A percentile compares a stretch with the other conserved stretches of the same genome.
Evolutionary conservation across 2,797 vertebrate species (phyloP).

Genomic region (Takifugu ocellatus): DNA sequence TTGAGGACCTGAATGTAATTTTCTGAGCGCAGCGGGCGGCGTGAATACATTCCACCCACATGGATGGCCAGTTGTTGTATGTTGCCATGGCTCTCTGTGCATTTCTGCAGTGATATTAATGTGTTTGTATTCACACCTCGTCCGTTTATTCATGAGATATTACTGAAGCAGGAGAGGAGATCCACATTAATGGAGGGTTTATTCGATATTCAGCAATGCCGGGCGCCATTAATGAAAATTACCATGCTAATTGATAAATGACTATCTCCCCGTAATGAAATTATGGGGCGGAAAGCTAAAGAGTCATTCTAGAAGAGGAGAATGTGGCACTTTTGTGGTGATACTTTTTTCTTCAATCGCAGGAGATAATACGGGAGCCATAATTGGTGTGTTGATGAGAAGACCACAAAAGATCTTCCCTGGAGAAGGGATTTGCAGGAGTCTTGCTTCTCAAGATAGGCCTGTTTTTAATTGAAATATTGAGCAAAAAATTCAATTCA

Average conservation of each 20-base stretch:
- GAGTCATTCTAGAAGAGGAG: constrained; percentile 62
- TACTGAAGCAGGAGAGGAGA: constrained; percentile 51
- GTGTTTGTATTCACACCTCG: constrained; percentile 54
- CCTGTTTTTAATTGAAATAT: constrained; percentile 77
- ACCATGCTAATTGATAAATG: constrained; percentile 71
- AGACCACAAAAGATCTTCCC: constrained; percentile 67
- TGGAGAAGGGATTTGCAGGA: constrained; percentile 60
- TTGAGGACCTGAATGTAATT: no score
- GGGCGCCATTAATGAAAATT: constrained; percentile 65
- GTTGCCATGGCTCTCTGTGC: constrained; percentile 4
- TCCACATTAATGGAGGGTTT: constrained; percentile 58
- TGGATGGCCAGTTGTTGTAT: constrained; percentile 10
- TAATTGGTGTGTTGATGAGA: constrained; percentile 78
- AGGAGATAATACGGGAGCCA: constrained; percentile 66
- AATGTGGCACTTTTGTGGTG: constrained; percentile 66
- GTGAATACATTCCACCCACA: constrained; percentile 6
- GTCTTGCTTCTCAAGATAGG: constrained; percentile 69
- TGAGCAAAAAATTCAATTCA: constrained; percentile 33
- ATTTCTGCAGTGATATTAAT: constrained; percentile 25
- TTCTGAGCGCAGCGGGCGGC: background rate
- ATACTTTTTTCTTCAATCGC: constrained; percentile 62
- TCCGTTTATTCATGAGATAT: constrained; percentile 54
- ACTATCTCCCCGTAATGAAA: constrained; percentile 70
- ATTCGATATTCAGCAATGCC: constrained; percentile 57
- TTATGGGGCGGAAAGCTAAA: constrained; percentile 69